phyloP scores from a whole-genome alignment of 2,113 vertebrate genomes.

The Actenoides hombroni region DNA sequence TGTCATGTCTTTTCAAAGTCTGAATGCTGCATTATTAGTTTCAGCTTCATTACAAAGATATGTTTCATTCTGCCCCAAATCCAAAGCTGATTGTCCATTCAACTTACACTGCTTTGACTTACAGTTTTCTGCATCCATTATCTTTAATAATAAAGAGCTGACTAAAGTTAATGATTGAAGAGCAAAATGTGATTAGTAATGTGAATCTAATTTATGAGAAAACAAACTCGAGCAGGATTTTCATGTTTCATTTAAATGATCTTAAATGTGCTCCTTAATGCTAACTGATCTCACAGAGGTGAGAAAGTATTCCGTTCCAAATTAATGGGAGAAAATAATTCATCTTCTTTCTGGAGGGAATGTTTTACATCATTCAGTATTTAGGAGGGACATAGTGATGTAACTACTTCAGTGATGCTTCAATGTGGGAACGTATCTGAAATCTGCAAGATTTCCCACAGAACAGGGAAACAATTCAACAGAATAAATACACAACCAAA shows the following conservation, averaged over 20 bases:
- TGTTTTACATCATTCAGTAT: not conserved
- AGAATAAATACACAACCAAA: not conserved
- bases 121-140: conserved; percentile 53
- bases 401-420: not conserved
- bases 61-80: conserved; percentile 36
- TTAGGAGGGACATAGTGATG: not conserved
- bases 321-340: conserved; percentile 40
- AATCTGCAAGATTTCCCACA: not conserved
- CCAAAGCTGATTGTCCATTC: conserved; percentile 47
- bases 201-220: conserved; percentile 60
- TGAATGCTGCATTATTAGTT: conserved; percentile 2
- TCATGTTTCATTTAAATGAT: conserved; percentile 59
- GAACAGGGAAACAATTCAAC: not conserved
- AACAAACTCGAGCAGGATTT: conserved; percentile 60
- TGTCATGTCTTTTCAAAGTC: not conserved
- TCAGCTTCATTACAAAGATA: conserved; percentile 61
- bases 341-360: conserved; percentile 1
- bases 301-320: conserved; percentile 5
- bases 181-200: conserved; percentile 54
- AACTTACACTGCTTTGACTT: conserved; percentile 39
- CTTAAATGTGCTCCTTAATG: conserved; percentile 43
- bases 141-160: conserved; percentile 57
- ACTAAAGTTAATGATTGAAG: conserved; percentile 65
- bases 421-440: not conserved
- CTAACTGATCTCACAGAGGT: conserved; percentile 43